phyloP scores from a whole-genome alignment of 2,888 invertebrate species.

The Glaucopsyche alexis region DNA sequence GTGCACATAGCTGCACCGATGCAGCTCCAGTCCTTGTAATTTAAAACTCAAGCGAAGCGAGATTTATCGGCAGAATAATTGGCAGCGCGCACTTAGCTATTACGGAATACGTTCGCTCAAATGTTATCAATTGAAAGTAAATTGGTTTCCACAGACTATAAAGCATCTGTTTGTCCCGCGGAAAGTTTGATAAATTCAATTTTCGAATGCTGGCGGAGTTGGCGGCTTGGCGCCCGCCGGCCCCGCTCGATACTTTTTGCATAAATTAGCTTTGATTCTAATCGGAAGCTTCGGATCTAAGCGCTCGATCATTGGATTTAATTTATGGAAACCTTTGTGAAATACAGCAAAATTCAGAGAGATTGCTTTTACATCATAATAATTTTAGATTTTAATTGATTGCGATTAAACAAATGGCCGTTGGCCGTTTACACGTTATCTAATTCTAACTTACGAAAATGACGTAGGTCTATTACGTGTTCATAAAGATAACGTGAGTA shows the following conservation, averaged over 20 bases:
- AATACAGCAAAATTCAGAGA: not conserved
- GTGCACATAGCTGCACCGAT: too few relatives aligned
- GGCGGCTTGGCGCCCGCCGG: slow-evolving; percentile 67
- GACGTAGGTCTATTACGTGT: too few relatives aligned
- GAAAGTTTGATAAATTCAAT: slow-evolving; percentile 77
- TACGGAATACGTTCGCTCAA: slow-evolving; percentile 54
- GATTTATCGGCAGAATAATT: slow-evolving; percentile 36
- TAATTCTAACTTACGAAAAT: not conserved
- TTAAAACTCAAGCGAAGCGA: not conserved
- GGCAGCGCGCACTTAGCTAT: slow-evolving; percentile 46
- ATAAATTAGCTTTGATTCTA: slow-evolving; percentile 67
- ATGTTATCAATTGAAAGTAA: slow-evolving; percentile 69
- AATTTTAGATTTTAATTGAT: slow-evolving; percentile 3
- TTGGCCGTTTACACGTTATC: not conserved
- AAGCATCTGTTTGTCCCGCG: slow-evolving; percentile 72
- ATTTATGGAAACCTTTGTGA: slow-evolving; percentile 17
- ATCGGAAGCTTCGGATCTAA: slow-evolving; percentile 55
- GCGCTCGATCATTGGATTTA: slow-evolving; percentile 22
- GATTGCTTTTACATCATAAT: slow-evolving; percentile 21
- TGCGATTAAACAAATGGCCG: not conserved
- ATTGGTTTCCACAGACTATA: slow-evolving; percentile 75
- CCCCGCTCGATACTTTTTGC: slow-evolving; percentile 73
- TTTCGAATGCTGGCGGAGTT: slow-evolving; percentile 67
- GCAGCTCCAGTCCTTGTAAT: not conserved
- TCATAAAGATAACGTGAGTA: too few relatives aligned